These are phyloP conservation scores for Thymelicus sylvestris DNA, from an alignment of 2,888 invertebrate species.

Conservation along the genomic window DNA sequence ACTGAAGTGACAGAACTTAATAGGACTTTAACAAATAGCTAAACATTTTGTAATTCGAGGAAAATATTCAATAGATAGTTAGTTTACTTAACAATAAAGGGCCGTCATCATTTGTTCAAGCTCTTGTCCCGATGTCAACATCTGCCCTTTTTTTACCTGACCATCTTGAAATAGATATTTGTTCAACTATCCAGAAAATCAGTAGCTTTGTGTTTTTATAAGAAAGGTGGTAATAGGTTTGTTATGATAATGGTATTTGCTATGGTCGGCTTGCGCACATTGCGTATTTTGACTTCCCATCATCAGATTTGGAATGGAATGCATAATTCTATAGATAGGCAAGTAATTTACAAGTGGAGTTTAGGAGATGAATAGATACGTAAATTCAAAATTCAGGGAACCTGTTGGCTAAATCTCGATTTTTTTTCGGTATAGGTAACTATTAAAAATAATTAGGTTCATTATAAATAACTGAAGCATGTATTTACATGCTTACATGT, in stretches of 20 bases:
- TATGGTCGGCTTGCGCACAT: constrained; percentile 53
- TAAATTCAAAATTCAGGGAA: too few species aligned
- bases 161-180: constrained; percentile 77
- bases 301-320: constrained; percentile 42
- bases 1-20: constrained; percentile 78
- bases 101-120: constrained; percentile 66
- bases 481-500: too few species aligned
- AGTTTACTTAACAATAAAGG: constrained; percentile 66
- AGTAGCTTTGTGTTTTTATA: constrained; percentile 67
- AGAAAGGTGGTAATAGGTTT: constrained; percentile 66
- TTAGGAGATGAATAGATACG: neutral
- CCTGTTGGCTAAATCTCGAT: too few species aligned
- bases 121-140: constrained; percentile 72
- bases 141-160: constrained; percentile 78
- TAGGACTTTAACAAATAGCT: constrained; percentile 83
- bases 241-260: constrained; percentile 60
- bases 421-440: too few species aligned
- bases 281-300: constrained; percentile 60
- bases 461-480: too few species aligned
- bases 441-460: too few species aligned
- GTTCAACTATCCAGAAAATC: constrained; percentile 83
- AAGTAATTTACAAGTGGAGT: neutral
- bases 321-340: too few species aligned
- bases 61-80: constrained; percentile 78
- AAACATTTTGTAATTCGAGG: constrained; percentile 82